phyloP scores from a whole-genome alignment of 2,888 invertebrate species.

The Incurvaria masculella region DNA sequence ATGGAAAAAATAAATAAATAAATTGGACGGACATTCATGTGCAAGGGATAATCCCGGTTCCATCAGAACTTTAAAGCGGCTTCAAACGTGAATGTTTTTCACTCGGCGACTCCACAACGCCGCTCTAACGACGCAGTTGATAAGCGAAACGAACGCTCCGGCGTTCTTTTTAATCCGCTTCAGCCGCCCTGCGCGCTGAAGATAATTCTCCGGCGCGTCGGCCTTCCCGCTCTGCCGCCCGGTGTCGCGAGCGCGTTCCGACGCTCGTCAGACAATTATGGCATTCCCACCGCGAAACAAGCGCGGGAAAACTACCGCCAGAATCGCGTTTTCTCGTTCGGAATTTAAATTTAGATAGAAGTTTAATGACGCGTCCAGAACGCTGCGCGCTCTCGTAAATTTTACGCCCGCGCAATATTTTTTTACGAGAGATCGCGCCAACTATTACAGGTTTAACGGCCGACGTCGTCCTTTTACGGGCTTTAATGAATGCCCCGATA shows the following conservation, averaged over 20 bases:
- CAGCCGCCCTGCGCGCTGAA: constrained; percentile 53
- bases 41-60: no score
- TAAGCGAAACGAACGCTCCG: background rate
- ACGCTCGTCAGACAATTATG: constrained; percentile 38
- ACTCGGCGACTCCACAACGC: background rate
- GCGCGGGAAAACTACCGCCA: constrained; percentile 29
- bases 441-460: constrained; percentile 59
- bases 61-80: no score
- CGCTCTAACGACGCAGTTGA: background rate
- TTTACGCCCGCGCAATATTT: constrained; percentile 52
- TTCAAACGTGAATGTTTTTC: no score
- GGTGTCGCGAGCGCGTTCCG: background rate
- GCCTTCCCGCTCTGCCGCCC: constrained; percentile 52
- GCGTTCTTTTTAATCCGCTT: constrained; percentile 30
- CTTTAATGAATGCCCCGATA: constrained; percentile 57
- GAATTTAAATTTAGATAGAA: constrained; percentile 58
- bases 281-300: constrained; percentile 53
- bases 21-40: no score
- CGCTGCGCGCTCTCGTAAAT: constrained; percentile 50
- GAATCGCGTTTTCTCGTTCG: constrained; percentile 45
- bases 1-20: no score
- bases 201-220: constrained; percentile 57
- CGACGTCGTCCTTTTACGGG: constrained; percentile 11
- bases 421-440: constrained; percentile 55
- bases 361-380: constrained; percentile 58